phyloP scores from a whole-genome alignment of 2,888 invertebrate genomes.

The Trichogramma evanescens region DNA sequence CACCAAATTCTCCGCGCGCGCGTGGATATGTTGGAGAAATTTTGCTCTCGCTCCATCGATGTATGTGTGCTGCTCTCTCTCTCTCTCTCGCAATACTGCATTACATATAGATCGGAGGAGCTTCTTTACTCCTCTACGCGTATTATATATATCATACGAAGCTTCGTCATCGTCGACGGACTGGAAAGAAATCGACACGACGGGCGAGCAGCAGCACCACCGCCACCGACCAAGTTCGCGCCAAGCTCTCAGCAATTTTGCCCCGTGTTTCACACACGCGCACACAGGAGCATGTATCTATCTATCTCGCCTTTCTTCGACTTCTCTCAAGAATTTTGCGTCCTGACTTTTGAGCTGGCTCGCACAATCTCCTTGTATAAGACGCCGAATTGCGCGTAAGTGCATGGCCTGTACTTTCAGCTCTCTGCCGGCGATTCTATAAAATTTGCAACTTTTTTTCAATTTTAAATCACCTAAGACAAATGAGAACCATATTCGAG shows the following conservation, averaged over 20 bases:
- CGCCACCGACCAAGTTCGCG: too few species aligned
- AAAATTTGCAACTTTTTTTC: too few species aligned
- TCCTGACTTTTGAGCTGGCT: background rate
- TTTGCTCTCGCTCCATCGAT: too few species aligned
- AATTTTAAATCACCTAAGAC: too few species aligned
- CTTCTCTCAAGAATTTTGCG: conserved; percentile 7
- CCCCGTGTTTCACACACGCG: background rate
- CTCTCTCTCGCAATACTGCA: too few species aligned
- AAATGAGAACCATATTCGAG: too few species aligned
- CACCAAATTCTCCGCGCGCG: background rate
- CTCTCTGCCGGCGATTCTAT: background rate
- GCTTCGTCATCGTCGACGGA: background rate
- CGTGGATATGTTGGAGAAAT: conserved; percentile 3
- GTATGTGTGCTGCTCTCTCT: too few species aligned
- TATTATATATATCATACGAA: too few species aligned
- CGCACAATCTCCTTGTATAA: conserved; percentile 2
- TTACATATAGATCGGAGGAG: too few species aligned
- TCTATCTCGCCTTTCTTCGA: background rate
- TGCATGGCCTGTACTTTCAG: background rate
- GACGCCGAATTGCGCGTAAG: background rate
- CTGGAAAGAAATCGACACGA: conserved; percentile 13
- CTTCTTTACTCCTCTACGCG: too few species aligned
- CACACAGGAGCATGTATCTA: background rate
- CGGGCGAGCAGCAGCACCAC: conserved; percentile 1
- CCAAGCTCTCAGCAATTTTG: conserved; percentile 6